Base-by-base conservation (phyloP, 2,113 vertebrate species). In the Sylvia atricapilla region DNA sequence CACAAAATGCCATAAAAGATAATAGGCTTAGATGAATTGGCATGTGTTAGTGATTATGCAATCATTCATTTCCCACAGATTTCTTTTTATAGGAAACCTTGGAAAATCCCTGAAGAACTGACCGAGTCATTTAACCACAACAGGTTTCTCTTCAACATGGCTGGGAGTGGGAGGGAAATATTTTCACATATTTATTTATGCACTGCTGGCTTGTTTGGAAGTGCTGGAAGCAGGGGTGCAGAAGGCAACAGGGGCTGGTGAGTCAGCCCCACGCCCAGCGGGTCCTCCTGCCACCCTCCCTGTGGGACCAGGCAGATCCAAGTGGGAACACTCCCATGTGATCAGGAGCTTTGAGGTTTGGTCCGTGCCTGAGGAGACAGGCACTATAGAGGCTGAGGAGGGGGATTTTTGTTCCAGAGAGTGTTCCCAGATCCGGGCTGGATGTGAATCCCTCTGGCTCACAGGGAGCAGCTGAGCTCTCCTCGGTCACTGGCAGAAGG, bases 11-110 rank as follows among this genome's bases (percentile, higher is more conserved):
- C 84, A 73, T 96, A 97, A 97, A 97, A 97, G 96, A 98, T 98
- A 98, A 98, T 97, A 97, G 88, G 90, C 97, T 97, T 97, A 94
- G 89, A 96, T 75, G 96, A 98, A 97, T 91, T 96, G 97, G 96
- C 97, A 98, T 98, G 95, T 98, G 98, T 96, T 98, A 97, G 96
- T 81, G 96, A 98, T 98, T 98, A 98, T 95, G 96, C 95, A 98
- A 97, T 97, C 96, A 73, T 79, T 95, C 96, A 94, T 98, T 98
- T 98, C 98, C 98, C 98, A 98, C 98, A 98, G 96, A 96, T 96
- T 98, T 97, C 96, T 98, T 98, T 98, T 98, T 98, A 98, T 98
- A 98, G 96, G 97, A 97, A 98, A 98, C 95, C 96, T 97, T 18
- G 97, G 97, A 98, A 98, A 98, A 98, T 97, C 97, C 97, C 98